Evolutionary conservation across 2,888 invertebrate genomes (phyloP).

Genomic region (Pasiphila rectangulata): DNA sequence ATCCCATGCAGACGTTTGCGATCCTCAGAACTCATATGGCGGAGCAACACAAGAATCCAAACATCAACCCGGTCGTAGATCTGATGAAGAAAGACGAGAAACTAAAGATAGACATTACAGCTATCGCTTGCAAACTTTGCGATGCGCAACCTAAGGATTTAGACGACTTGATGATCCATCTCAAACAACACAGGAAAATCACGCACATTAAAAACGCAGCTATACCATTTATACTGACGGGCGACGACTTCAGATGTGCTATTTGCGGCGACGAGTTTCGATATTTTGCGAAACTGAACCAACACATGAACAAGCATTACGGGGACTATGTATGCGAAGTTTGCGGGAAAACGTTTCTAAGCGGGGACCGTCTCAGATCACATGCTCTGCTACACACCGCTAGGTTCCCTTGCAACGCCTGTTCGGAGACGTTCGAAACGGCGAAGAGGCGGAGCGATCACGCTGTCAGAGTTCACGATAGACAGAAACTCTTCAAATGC

Average conservation of each 20-base stretch:
- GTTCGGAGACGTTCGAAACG: constrained; percentile 10
- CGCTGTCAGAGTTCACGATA: constrained; percentile 4
- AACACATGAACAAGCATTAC: constrained; percentile 25
- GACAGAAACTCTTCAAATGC: constrained; percentile 1
- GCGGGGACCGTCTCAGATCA: constrained; percentile 4
- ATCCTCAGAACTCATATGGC: constrained; percentile 8
- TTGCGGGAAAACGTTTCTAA: constrained; percentile 17
- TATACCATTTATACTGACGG: constrained; percentile 7
- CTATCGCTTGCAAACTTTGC: constrained; percentile 11
- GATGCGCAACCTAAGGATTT: constrained; percentile 2
- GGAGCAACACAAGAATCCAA: constrained; percentile 6
- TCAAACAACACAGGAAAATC: constrained; percentile 5
- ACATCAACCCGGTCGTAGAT: constrained; percentile 5
- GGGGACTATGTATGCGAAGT: constrained; percentile 10
- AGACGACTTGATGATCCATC: constrained; percentile 8
- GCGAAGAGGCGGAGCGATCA: not conserved
- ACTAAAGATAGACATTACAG: constrained; percentile 13
- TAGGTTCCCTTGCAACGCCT: constrained; percentile 6
- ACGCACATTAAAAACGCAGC: not conserved
- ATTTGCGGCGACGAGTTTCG: constrained; percentile 12
- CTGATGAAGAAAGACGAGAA: constrained; percentile 15
- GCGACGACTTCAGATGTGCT: constrained; percentile 15
- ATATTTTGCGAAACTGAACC: constrained; percentile 17
- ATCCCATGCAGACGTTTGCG: constrained; percentile 8
- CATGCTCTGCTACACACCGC: constrained; percentile 7